Base-by-base conservation (phyloP, 1,140 invertebrate genomes). In the Drosophila sulfurigaster region DNA sequence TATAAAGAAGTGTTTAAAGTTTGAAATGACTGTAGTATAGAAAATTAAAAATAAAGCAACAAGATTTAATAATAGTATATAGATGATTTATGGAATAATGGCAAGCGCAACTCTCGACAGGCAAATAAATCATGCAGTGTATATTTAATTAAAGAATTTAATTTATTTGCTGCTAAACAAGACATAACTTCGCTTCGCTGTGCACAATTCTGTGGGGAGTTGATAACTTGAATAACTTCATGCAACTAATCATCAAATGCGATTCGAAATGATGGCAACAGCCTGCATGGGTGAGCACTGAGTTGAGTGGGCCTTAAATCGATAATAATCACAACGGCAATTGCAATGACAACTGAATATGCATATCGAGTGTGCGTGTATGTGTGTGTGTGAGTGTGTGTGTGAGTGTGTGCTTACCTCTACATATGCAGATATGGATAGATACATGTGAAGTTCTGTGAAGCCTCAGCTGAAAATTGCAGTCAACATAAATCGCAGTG, bases 401-500 rank as follows among this genome's bases (percentile, higher is more conserved):
- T 43, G 8, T 5, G 1, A 66, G 43, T 48, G 30, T 30, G 16
- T 45, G 30, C 43, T 5, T 7, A 30, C 25, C n/a, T 30, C 20
- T 59, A 28, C 11, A 58, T 38, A 16, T 35, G 32, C 20, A 16
- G 28, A 51, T 5, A 49, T 5, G 51, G 8, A 32, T 25, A 38
- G 30, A 48, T 25, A 8, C 16, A n/a, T 49, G 25, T 48, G 35
- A 25, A 57, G 54, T 38, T 20, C 35, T 38, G 8, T 57, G 43
- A 43, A 16, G 20, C 59, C 13, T 8, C 66, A 81, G 62, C 66
- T 79, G 78, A 67, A 78, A 71, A 67, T 75, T 78, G 75, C 71
- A 81, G 71, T 75, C 72, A 66, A 81, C 78, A 78, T 75, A 81
- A 81, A 78, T 75, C 65, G 71, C 51, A 43, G 41, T 43, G 3